Base-by-base conservation (phyloP, 2,113 vertebrate genomes). In the Notothenia coriiceps region DNA sequence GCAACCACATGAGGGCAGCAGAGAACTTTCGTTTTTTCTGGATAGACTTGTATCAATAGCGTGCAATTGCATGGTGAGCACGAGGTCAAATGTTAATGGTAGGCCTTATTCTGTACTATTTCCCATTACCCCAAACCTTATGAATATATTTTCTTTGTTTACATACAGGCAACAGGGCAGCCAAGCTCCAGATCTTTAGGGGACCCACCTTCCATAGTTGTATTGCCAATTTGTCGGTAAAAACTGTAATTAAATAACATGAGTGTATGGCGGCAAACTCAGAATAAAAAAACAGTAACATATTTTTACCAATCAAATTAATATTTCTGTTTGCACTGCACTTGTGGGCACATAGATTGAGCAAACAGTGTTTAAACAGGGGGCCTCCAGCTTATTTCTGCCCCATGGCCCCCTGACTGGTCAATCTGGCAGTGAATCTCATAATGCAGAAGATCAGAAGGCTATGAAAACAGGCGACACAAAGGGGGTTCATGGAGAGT, bases 1-100 rank as follows among this genome's bases (percentile, higher is more conserved):
- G 2, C 10, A n/a, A 46, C 85, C 90, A 86, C 89, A 78, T 10
- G 89, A 59, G 66, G 89, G 86, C 86, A 92, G 86, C 79, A 90
- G 83, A 88, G 85, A 25, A 35, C 89, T 86, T 70, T 11, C 44
- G 3, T 3, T 52, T 47, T 50, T 54, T 57, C 43, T 67, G 35
- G 77, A 57, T 1, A 11, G 3, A 14, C 14, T 13, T 2, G 6
- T 2, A n/a, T 33, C 18, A 22, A 10, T 25, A 35, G 3, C 22
- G 51, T 18, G 5, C 25, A 46, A 22, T 15, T 64, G n/a, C 18
- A 22, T 61, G 17, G 69, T 33, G 40, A 72, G 50, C 62, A 25
- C 12, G 20, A 1, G 20, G 52, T 49, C 11, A 10, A 1, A 47
- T 1, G 6, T 20, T 22, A 5, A 52, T 40, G 4, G 70, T 15